Conservation (phyloP, 2,113 vertebrate species). For the Cyanoramphus novaezelandiae region DNA sequence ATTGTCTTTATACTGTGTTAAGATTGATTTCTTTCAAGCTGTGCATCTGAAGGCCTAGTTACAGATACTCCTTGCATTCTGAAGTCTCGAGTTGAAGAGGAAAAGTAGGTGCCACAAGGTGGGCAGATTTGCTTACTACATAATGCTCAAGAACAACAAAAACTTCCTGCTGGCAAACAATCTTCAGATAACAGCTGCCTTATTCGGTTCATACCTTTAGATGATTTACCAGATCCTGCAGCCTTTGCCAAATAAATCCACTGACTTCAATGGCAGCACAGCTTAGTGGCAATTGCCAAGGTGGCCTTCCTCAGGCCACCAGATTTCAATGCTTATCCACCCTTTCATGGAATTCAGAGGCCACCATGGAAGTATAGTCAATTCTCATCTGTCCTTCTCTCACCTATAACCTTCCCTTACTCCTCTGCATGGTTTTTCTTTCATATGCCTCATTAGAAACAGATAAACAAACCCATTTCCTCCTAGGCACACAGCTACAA, state of each 20-base stretch:
- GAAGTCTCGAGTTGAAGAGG: neutral
- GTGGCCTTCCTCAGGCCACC: neutral
- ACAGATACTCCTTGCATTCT: neutral
- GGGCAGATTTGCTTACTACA: neutral
- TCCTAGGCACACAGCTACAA: neutral
- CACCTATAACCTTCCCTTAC: neutral
- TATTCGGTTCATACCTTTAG: neutral
- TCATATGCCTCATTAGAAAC: neutral
- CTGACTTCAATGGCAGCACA: neutral
- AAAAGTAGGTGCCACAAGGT: slow-evolving; percentile 1
- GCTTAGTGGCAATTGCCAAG: neutral
- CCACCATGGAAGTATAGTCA: neutral
- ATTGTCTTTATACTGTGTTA: neutral
- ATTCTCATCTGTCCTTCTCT: neutral
- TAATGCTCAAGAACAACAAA: neutral
- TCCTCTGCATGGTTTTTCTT: neutral
- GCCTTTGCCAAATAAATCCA: neutral
- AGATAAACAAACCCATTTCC: neutral
- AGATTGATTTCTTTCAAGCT: slow-evolving; percentile 5
- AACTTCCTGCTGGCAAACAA: neutral
- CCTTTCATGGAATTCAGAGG: neutral
- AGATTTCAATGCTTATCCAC: neutral
- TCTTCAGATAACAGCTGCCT: neutral
- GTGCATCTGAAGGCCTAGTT: slow-evolving; percentile 14
- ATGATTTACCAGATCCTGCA: neutral